These are phyloP conservation scores for Corythoichthys intestinalis DNA, from an alignment of 2,113 vertebrate genomes.

Conservation along the genomic window DNA sequence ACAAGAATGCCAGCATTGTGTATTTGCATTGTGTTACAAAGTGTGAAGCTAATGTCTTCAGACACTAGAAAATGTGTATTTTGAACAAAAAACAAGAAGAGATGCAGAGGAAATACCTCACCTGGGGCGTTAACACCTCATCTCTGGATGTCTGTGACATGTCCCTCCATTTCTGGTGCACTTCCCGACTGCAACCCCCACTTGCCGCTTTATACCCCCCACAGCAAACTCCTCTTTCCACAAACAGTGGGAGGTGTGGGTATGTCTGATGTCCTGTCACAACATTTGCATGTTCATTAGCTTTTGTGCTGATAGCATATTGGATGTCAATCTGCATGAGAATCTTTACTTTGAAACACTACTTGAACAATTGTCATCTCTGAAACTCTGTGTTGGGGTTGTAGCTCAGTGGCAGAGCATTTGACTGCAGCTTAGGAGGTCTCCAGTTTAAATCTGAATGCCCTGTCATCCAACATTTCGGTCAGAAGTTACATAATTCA, in stretches of 20 bases:
- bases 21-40: not conserved
- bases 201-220: slow-evolving; percentile 23
- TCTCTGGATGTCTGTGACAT: slow-evolving; percentile 15
- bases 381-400: too few species aligned
- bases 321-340: not conserved
- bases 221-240: not conserved
- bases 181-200: slow-evolving; percentile 7
- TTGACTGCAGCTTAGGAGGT: too few species aligned
- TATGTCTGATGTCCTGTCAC: slow-evolving; percentile 8
- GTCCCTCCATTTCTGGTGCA: not conserved
- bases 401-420: too few species aligned
- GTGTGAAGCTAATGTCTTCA: slow-evolving; percentile 10
- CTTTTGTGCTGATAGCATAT: slow-evolving; percentile 12
- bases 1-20: not conserved
- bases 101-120: slow-evolving; percentile 15
- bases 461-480: too few species aligned
- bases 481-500: too few species aligned
- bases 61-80: not conserved
- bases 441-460: too few species aligned
- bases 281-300: slow-evolving; percentile 27
- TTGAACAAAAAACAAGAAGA: slow-evolving; percentile 21
- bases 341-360: not conserved
- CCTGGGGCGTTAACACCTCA: slow-evolving; percentile 22
- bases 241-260: not conserved
- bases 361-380: not conserved